A percentile compares a stretch with the other conserved stretches of the same genome.
These are phyloP conservation scores for Hexactinellida sp. DNA, from an alignment of 37 sponge, comb jelly and placozoan species.

Conservation along the genomic window DNA sequence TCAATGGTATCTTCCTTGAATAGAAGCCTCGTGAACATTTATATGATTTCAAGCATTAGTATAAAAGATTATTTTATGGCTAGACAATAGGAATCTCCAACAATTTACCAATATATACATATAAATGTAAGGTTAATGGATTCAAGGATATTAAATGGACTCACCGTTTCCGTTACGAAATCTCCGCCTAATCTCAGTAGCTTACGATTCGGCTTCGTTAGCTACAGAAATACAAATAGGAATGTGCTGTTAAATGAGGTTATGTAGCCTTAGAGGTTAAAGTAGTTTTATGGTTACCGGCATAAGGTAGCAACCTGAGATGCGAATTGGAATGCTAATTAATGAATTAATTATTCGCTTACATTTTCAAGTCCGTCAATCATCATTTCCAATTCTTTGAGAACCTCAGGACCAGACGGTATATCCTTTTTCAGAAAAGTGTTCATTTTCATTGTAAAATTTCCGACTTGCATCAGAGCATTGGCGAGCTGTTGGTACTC, in stretches of 20 bases:
- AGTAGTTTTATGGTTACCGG: background rate
- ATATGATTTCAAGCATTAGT: background rate
- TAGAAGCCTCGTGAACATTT: background rate
- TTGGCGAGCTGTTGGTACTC: slow-evolving; percentile 13
- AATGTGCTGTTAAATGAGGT: no score
- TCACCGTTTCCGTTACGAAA: slow-evolving; percentile 8
- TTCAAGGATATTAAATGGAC: background rate
- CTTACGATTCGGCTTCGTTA: background rate
- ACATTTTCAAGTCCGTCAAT: slow-evolving; percentile 14
- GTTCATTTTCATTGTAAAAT: slow-evolving; percentile 3
- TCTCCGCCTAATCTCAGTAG: background rate
- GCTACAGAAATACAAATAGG: background rate
- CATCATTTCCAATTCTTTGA: slow-evolving; percentile 6
- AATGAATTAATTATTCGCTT: background rate
- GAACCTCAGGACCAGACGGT: background rate
- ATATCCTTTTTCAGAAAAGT: background rate
- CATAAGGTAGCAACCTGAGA: background rate
- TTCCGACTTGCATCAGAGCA: background rate
- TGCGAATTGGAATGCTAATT: background rate
- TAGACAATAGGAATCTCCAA: background rate
- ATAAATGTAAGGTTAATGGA: background rate
- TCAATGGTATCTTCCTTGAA: background rate
- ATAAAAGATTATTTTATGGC: background rate
- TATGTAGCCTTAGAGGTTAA: no score
- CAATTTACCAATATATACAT: background rate